phyloP scores from a whole-genome alignment of 2,888 invertebrate species.

The Dryobotodes eremita region DNA sequence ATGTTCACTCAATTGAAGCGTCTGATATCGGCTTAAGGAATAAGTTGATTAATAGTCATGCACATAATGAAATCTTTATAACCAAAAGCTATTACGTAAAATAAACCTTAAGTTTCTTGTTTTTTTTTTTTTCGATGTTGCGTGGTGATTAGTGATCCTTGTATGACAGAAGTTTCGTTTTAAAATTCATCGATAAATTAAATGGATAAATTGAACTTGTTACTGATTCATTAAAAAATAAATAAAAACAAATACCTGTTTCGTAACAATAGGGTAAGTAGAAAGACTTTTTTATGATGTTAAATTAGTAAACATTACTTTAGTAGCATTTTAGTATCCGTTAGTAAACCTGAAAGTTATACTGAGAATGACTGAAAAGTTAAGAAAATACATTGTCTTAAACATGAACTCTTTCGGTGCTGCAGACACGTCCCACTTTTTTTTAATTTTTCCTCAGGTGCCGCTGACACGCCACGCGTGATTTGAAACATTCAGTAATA shows the following conservation, averaged over 20 bases:
- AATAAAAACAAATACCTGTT: too few species aligned
- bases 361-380: not conserved
- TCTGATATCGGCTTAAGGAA: not conserved
- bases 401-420: not conserved
- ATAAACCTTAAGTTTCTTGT: not conserved
- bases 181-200: not conserved
- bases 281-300: not conserved
- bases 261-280: not conserved
- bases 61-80: not conserved
- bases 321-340: not conserved
- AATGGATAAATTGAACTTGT: not conserved
- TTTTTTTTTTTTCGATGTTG: not conserved
- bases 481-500: not conserved
- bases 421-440: not conserved
- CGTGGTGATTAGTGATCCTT: not conserved
- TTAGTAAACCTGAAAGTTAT: not conserved
- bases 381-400: not conserved
- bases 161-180: not conserved
- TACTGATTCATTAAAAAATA: not conserved
- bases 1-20: not conserved
- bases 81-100: not conserved
- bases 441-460: too few species aligned
- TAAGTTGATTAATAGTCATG: not conserved
- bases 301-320: too few species aligned
- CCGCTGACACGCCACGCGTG: not conserved